phyloP scores from a whole-genome alignment of 64 coral and sea anemone species.

The Porites lutea region DNA sequence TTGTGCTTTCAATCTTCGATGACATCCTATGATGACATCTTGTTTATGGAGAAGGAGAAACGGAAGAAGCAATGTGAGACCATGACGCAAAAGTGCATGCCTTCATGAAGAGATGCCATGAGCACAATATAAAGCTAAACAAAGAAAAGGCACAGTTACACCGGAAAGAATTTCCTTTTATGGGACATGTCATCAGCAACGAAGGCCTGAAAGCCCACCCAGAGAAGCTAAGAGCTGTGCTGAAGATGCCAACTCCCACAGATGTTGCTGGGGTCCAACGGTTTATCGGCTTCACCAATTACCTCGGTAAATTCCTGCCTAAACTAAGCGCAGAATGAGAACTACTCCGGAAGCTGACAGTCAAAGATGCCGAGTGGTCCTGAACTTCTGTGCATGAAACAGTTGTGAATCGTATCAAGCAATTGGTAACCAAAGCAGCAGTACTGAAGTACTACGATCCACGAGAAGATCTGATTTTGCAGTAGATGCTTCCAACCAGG shows the following conservation, averaged over 20 bases:
- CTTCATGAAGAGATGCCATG: neutral
- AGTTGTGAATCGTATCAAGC: neutral
- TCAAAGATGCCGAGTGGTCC: slow-evolving; percentile 24
- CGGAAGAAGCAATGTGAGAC: neutral
- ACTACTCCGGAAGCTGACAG: slow-evolving; percentile 22
- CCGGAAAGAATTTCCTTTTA: slow-evolving; percentile 24
- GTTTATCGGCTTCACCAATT: slow-evolving; percentile 3
- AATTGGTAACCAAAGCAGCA: slow-evolving; percentile 35
- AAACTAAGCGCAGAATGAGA: slow-evolving; percentile 22
- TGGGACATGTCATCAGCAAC: slow-evolving; percentile 13
- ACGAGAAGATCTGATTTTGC: neutral
- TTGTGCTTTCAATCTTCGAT: neutral
- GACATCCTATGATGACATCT: too few relatives aligned
- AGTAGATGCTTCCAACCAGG: slow-evolving; percentile 52
- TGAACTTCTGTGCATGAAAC: neutral
- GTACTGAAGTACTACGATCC: slow-evolving; percentile 32
- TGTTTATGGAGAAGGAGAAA: slow-evolving; percentile 2
- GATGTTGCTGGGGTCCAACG: slow-evolving; percentile 13
- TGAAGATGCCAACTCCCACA: slow-evolving; percentile 12
- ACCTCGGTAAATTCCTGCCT: slow-evolving; percentile 33
- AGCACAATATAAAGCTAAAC: slow-evolving; percentile 16
- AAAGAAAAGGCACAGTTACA: neutral
- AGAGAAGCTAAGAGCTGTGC: neutral
- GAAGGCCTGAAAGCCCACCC: slow-evolving; percentile 34
- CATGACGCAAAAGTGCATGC: slow-evolving; percentile 4